These are phyloP conservation scores for Elaeidobius kamerunicus DNA, from an alignment of 2,888 invertebrate genomes.

Conservation along the genomic window DNA sequence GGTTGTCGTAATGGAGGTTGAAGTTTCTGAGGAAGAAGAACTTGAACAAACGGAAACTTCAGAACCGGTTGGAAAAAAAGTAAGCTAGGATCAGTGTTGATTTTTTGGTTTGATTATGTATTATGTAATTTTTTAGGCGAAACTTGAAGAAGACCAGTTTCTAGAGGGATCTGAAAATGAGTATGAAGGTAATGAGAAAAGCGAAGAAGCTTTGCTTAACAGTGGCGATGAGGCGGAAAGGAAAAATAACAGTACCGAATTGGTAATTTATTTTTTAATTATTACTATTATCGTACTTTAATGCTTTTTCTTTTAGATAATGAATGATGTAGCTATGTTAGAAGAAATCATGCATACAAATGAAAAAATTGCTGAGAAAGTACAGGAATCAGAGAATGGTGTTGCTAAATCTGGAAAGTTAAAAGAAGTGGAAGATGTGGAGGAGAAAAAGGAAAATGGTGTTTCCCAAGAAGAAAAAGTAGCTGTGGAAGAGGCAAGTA, in stretches of 20 bases:
- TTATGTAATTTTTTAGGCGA: conserved; percentile 18
- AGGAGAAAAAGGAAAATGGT: conserved; percentile 1
- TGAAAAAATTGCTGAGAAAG: conserved; percentile 21
- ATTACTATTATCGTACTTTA: neutral
- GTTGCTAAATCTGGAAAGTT: conserved; percentile 14
- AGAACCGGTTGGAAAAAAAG: conserved; percentile 29
- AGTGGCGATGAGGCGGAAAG: conserved; percentile 41
- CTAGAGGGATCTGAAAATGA: conserved; percentile 34
- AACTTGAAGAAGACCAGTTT: conserved; percentile 23
- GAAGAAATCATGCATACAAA: conserved; percentile 16
- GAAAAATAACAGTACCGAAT: conserved; percentile 7
- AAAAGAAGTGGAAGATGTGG: conserved; percentile 1
- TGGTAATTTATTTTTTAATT: conserved; percentile 2
- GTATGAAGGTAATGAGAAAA: conserved; percentile 32
- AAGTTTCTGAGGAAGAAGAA: conserved; percentile 50
- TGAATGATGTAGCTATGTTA: conserved; percentile 33
- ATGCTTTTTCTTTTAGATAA: conserved; percentile 26
- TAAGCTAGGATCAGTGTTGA: conserved; percentile 30
- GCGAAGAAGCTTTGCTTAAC: conserved; percentile 30
- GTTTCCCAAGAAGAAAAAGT: neutral
- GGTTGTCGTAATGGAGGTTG: conserved; percentile 50
- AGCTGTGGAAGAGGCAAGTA: neutral
- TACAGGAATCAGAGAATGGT: conserved; percentile 3
- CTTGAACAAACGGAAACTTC: conserved; percentile 6
- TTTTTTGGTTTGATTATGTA: conserved; percentile 13